phyloP scores from a whole-genome alignment of 2,113 vertebrate species.

The Porphyrio hochstetteri region DNA sequence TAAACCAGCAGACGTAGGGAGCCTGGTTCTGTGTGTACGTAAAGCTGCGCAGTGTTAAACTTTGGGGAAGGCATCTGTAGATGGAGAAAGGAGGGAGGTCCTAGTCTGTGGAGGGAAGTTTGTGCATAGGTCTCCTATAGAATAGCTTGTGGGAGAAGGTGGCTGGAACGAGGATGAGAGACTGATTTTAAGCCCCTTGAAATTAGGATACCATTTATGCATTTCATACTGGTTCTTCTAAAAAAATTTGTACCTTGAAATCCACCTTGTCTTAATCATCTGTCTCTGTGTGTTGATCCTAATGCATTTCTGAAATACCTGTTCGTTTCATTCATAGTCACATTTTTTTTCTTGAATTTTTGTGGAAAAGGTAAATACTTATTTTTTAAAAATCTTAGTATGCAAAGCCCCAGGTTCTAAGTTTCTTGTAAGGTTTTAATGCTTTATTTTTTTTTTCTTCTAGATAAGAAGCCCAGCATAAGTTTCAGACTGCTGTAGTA shows the following conservation, averaged over 20 bases:
- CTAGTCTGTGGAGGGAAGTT: neutral
- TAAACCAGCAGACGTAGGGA: neutral
- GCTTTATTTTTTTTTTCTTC: neutral
- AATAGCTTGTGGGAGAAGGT: neutral
- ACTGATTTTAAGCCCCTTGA: neutral
- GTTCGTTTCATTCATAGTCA: neutral
- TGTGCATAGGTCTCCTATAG: neutral
- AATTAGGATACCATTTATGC: neutral
- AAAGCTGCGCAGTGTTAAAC: rapidly evolving
- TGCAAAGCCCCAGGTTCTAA: rapidly evolving
- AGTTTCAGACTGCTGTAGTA: neutral
- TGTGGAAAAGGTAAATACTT: neutral
- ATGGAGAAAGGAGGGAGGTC: neutral
- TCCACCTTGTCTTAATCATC: neutral
- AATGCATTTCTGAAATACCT: rapidly evolving
- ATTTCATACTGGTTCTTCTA: neutral
- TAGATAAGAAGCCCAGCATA: neutral
- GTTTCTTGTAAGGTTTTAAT: neutral
- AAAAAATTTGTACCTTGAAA: neutral
- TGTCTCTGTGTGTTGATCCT: neutral
- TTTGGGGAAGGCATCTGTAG: neutral
- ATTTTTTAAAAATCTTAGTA: neutral
- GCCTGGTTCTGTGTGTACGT: neutral
- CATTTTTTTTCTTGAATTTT: neutral
- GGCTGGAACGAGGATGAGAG: neutral